Evolutionary conservation across 2,888 invertebrate species (phyloP).

Genomic region (Netelia fuscicornis): DNA sequence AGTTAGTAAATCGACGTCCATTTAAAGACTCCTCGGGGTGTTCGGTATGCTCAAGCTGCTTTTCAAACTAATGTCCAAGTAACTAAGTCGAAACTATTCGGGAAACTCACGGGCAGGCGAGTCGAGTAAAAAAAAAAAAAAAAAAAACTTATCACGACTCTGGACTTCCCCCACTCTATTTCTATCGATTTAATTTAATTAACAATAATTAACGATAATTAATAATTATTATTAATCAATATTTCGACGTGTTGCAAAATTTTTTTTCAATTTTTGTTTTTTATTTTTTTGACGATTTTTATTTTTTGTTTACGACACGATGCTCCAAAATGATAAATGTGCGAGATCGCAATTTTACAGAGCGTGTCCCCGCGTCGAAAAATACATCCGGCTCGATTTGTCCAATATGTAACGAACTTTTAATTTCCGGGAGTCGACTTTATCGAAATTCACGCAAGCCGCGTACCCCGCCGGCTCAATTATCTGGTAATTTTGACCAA

Average conservation of each 20-base stretch:
- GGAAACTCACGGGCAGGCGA: no score
- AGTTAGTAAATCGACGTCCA: slow-evolving; percentile 49
- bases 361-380: neutral
- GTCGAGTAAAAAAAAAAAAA: no score
- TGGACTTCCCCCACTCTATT: no score
- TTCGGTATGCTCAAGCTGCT: slow-evolving; percentile 17
- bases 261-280: no score
- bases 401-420: slow-evolving; percentile 31
- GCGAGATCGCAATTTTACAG: neutral
- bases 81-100: slow-evolving; percentile 48
- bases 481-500: slow-evolving; percentile 46
- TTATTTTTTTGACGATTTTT: no score
- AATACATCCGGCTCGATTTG: neutral
- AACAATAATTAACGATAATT: no score
- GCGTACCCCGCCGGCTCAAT: slow-evolving; percentile 34
- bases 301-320: no score
- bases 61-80: slow-evolving; percentile 55
- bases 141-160: no score
- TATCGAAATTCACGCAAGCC: neutral
- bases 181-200: no score
- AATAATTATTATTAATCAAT: no score
- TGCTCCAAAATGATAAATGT: neutral
- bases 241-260: no score
- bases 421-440: slow-evolving; percentile 37
- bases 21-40: slow-evolving; percentile 39